These are phyloP conservation scores for Drosophila borealis DNA, from an alignment of 2,888 invertebrate genomes.

Conservation along the genomic window DNA sequence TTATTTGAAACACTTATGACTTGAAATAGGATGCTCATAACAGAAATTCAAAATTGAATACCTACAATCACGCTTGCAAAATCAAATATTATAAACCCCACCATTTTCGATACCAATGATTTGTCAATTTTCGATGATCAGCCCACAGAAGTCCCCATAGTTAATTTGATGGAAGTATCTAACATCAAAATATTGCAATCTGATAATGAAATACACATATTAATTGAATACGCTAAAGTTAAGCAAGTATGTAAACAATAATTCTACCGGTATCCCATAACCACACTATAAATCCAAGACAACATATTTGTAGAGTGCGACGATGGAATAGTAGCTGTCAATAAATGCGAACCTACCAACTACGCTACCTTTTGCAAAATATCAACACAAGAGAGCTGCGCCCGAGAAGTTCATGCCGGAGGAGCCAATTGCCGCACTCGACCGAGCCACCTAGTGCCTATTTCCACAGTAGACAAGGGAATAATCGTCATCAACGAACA, in stretches of 20 bases:
- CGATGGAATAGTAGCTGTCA: too few species aligned
- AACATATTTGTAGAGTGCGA: too few species aligned
- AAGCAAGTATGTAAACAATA: too few species aligned
- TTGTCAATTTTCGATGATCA: neutral
- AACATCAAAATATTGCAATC: neutral
- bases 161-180: neutral
- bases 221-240: neutral
- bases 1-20: neutral
- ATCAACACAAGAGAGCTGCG: too few species aligned
- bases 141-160: neutral
- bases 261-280: neutral
- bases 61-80: neutral
- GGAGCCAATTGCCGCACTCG: too few species aligned
- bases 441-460: too few species aligned
- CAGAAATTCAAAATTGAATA: neutral
- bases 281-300: neutral
- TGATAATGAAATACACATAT: neutral
- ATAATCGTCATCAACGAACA: too few species aligned
- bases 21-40: neutral
- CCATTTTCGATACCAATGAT: neutral
- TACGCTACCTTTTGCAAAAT: too few species aligned
- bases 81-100: neutral
- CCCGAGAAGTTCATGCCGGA: too few species aligned
- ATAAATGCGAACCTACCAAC: too few species aligned
- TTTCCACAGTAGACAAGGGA: too few species aligned